These are phyloP conservation scores for Sebastes oblongus DNA, from an alignment of 2,797 vertebrate genomes.

Conservation along the genomic window DNA sequence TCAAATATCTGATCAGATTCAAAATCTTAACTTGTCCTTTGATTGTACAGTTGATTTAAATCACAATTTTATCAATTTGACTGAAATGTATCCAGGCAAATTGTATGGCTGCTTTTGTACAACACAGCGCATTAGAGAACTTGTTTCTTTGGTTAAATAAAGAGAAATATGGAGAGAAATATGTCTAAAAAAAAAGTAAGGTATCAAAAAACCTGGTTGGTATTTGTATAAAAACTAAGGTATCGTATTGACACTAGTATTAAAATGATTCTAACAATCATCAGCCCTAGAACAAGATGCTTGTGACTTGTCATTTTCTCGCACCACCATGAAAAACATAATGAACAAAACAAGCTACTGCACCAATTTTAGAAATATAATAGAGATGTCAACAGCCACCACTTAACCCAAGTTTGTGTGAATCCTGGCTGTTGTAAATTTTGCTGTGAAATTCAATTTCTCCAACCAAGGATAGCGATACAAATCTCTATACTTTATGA, in stretches of 20 bases:
- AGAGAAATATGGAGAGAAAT: not conserved
- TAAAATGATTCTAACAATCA: not conserved
- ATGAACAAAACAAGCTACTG: conserved; percentile 7
- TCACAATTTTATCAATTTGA: not conserved
- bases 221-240: too few relatives aligned
- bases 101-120: not conserved
- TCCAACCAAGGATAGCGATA: conserved; percentile 50
- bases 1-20: not conserved
- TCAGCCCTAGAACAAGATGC: not conserved
- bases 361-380: conserved; percentile 41
- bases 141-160: not conserved
- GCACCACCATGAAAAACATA: not conserved
- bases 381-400: conserved; percentile 59
- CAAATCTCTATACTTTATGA: conserved; percentile 64
- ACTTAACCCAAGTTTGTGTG: conserved; percentile 47
- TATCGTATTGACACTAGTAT: not conserved
- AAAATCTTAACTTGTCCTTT: not conserved
- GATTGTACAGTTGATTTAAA: not conserved
- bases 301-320: not conserved
- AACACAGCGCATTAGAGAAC: not conserved
- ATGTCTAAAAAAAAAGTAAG: not conserved
- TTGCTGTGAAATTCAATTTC: conserved; percentile 68
- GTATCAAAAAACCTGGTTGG: not conserved
- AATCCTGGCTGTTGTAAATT: conserved; percentile 57
- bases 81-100: not conserved